Evolutionary conservation across 2,113 vertebrate species (phyloP), one percentile per base, ranked within the genome.

Genomic region (Anoura caudifer): DNA sequence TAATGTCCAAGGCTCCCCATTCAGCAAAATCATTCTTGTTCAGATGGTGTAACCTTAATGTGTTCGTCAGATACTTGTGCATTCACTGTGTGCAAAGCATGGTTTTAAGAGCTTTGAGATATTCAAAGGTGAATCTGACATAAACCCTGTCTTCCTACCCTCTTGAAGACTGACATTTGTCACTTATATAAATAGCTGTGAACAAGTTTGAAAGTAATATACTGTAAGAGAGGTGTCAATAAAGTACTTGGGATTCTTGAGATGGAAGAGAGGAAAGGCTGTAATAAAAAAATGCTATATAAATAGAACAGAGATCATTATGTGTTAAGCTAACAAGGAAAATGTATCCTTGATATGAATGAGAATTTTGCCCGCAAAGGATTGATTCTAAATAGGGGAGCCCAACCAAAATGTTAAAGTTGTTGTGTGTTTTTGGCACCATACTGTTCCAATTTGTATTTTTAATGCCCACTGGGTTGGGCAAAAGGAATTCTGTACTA

Each of bases 141-240:
- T 0, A 17, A 77, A 56, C 56, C 26, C 20, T 63, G 2, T 88
- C 61, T 90, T 67, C 41, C 86, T 91, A 7, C 0, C 17, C 19
- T 82, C 31, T 16, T 24, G 43, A 41, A 87, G 82, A 76, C 5
- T 38, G 50, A 15, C 75, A 63, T 73, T 69, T 80, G 56, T 82
- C 69, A 70, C 92, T 96, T 83, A 70, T n/a, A n/a, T 47, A 91
- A 90, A 79, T 87, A 87, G 63, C 82, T 73, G 20, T 36, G 67
- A 91, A 84, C 54, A 76, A 65, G 4, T 13, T 65, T 69, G 73
- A 93, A 94, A 76, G n/a, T 84, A 10, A 31, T n/a, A 47, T 33
- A 79, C 24, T 72, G 1, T 33, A 47, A 84, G 50, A 63, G 87
- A 77, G 61, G 54, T 15, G 61, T 26, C 45, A 45, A 3, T n/a